Evolutionary conservation across 2,797 vertebrate species (phyloP), one percentile per base, ranked within the genome.

Genomic region (Acropternis orthonyx): DNA sequence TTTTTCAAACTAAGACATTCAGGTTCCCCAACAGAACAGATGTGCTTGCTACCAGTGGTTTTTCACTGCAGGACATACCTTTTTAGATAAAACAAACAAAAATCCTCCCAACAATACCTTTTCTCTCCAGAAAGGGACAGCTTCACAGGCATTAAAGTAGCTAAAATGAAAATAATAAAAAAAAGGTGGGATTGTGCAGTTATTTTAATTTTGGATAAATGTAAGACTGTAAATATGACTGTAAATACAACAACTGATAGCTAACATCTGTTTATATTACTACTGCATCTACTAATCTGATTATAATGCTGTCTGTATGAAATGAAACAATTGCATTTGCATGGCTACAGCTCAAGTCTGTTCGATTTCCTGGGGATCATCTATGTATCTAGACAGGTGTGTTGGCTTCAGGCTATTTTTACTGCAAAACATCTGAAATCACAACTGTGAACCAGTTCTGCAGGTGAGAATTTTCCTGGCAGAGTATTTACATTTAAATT

Each of bases 321-420:
- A 93, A 93, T 0, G 72, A 86, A 93, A 69, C 52, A 59, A 86
- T 67, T 56, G 27, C 36, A 92, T 94, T 94, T 91, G 79, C 85
- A 92, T 77, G 61, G 79, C 61, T 86, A 63, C 65, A 84, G 76
- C 63, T 86, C 59, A 43, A 91, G 71, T 74, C 79, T 91, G 15
- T 80, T 82, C 39, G 44, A 80, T 79, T 95, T 96, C 89, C 88
- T 0, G 4, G 66, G 76, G 79, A 96, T 92, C 68, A 86, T 74
- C 92, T 66, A 62, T 39, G 54, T 44, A 74, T 83, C 43, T 66
- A 86, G 87, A 94, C 95, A 95, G 93, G 90, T 96, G 93, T 83
- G 52, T 26, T 90, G 65, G 80, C 89, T 92, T 88, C 85, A 85
- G 95, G 85, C 71, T 90, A 72, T 88, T 97, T 96, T 94, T 82